Evolutionary conservation across 2,113 vertebrate genomes (phyloP).

Genomic region (Oryzias curvinotus): DNA sequence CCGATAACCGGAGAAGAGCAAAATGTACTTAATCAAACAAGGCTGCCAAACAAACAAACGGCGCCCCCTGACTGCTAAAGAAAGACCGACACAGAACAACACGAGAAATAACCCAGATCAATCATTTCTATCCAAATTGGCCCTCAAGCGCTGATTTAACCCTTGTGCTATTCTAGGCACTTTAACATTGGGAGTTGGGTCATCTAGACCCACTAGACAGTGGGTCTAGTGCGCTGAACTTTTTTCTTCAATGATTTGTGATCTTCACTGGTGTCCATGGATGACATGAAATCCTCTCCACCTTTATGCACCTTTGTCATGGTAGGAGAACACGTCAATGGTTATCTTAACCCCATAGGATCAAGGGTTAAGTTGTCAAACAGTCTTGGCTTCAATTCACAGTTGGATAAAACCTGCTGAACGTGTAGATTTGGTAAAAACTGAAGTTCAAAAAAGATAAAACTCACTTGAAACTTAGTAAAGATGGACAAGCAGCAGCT

Average conservation of each 20-base stretch:
- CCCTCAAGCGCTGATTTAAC: conserved; percentile 2
- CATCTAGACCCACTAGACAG: no score
- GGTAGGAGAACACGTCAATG: no score
- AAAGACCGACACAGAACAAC: conserved; percentile 16
- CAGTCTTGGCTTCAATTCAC: not conserved
- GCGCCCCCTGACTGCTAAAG: conserved; percentile 10
- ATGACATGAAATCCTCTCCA: no score
- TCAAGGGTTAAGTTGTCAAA: conserved; percentile 16
- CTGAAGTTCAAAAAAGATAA: conserved; percentile 20
- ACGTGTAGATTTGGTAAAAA: conserved; percentile 25
- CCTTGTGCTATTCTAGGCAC: no score
- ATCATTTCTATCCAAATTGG: conserved; percentile 7
- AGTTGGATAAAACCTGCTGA: conserved; percentile 1
- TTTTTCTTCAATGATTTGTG: no score
- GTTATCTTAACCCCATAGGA: no score
- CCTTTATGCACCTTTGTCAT: no score
- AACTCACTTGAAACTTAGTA: conserved; percentile 21
- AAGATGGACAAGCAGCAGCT: not conserved
- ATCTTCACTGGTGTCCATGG: no score
- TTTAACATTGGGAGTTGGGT: no score
- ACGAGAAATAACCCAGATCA: conserved; percentile 11
- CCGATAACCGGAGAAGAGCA: not conserved
- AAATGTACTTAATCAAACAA: not conserved
- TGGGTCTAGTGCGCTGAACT: no score
- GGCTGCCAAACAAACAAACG: conserved; percentile 9